Evolutionary conservation across 2,113 vertebrate species (phyloP).

Genomic region (Hepsetus odoe): DNA sequence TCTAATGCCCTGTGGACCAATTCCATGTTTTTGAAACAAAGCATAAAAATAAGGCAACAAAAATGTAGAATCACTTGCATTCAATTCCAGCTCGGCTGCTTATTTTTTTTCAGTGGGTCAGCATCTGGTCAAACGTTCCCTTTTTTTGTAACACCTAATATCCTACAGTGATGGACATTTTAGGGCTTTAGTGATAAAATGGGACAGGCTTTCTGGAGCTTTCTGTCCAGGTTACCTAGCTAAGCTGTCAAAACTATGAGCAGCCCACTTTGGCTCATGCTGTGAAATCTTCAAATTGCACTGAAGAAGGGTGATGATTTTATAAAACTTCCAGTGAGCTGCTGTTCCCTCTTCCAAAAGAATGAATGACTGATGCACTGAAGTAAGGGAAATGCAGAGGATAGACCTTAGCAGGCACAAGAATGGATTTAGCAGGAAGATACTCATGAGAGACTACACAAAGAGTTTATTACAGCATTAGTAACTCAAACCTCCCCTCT

Average conservation of each 20-base stretch:
- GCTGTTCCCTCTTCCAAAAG: slow-evolving; percentile 15
- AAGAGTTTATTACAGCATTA: neutral
- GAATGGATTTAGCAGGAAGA: slow-evolving; percentile 1
- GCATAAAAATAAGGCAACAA: neutral
- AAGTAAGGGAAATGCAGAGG: slow-evolving; percentile 20
- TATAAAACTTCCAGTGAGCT: slow-evolving; percentile 34
- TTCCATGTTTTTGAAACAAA: neutral
- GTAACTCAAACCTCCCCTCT: no score
- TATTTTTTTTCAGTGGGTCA: neutral
- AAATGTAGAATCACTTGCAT: neutral
- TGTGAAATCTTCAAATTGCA: slow-evolving; percentile 29
- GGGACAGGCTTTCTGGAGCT: slow-evolving; percentile 2
- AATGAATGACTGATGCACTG: slow-evolving; percentile 22
- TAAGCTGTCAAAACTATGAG: slow-evolving; percentile 26
- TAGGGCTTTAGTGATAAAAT: slow-evolving; percentile 6
- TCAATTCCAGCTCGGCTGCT: neutral
- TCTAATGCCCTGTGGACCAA: neutral
- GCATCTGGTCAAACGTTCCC: neutral
- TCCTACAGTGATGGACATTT: neutral
- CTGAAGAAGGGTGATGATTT: slow-evolving; percentile 24
- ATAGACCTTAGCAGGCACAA: neutral
- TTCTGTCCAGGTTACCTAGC: slow-evolving; percentile 9
- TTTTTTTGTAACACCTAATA: neutral
- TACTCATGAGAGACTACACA: neutral
- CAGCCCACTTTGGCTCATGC: slow-evolving; percentile 16